These are phyloP conservation scores for Pyralis farinalis DNA, from an alignment of 2,888 invertebrate species.

Conservation along the genomic window DNA sequence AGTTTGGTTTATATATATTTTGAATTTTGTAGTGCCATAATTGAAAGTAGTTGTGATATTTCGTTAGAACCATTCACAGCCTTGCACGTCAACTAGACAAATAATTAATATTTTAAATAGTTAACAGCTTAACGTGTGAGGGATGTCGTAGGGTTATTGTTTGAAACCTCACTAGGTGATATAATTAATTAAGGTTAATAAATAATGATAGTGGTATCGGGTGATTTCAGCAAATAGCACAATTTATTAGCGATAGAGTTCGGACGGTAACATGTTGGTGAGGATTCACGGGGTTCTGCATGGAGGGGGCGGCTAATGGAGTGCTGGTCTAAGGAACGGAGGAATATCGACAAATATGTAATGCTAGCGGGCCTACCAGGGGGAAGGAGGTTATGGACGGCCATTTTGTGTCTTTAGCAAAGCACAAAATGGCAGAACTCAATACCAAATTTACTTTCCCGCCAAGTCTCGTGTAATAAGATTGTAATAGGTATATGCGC, in stretches of 20 bases:
- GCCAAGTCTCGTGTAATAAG: too few relatives aligned
- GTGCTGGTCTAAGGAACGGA: background rate
- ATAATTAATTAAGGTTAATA: slow-evolving; percentile 56
- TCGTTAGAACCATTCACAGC: background rate
- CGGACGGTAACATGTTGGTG: slow-evolving; percentile 40
- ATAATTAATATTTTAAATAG: background rate
- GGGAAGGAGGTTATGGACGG: too few relatives aligned
- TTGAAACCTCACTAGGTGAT: slow-evolving; percentile 78
- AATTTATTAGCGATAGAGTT: slow-evolving; percentile 68
- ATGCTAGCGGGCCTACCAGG: too few relatives aligned
- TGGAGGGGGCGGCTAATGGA: slow-evolving; percentile 39
- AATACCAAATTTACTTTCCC: too few relatives aligned
- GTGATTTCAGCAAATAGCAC: slow-evolving; percentile 66
- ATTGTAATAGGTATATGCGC: too few relatives aligned
- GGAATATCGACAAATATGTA: too few relatives aligned
- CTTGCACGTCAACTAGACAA: background rate
- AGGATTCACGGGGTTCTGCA: slow-evolving; percentile 31
- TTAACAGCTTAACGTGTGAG: slow-evolving; percentile 50
- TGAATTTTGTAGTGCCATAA: too few relatives aligned
- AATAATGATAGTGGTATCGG: slow-evolving; percentile 47
- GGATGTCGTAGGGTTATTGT: slow-evolving; percentile 60
- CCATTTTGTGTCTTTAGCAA: too few relatives aligned
- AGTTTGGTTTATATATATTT: too few relatives aligned
- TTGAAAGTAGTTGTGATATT: too few relatives aligned
- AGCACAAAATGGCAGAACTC: too few relatives aligned